Evolutionary conservation across 1,140 invertebrate genomes (phyloP).

Genomic region (Agrypnia vestita): DNA sequence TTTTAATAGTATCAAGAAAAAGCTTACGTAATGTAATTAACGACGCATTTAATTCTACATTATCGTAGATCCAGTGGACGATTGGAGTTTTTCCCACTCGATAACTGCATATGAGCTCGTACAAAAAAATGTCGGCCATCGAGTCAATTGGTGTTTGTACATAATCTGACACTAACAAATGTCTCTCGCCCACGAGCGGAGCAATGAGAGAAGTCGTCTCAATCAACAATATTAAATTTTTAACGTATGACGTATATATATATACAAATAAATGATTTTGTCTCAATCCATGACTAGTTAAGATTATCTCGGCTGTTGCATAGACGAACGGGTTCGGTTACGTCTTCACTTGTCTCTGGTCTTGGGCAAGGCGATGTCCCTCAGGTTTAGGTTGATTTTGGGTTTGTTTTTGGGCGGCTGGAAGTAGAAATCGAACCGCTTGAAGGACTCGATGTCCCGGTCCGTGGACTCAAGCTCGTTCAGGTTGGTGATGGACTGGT

Average conservation of each 20-base stretch:
- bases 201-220: not conserved
- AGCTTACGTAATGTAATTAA: not conserved
- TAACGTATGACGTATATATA: not conserved
- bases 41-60: not conserved
- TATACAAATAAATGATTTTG: not conserved
- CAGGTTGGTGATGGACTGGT: constrained; percentile 65
- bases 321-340: too few relatives aligned
- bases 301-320: too few relatives aligned
- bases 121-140: too few relatives aligned
- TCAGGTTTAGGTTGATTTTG: constrained; percentile 56
- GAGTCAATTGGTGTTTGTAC: too few relatives aligned
- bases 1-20: not conserved
- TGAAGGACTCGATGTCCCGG: constrained; percentile 67
- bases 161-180: too few relatives aligned
- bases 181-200: too few relatives aligned
- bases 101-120: too few relatives aligned
- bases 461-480: constrained; percentile 65
- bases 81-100: not conserved
- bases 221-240: too few relatives aligned
- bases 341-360: constrained; percentile 40
- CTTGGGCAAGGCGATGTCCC: constrained; percentile 52
- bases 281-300: not conserved
- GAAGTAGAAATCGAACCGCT: constrained; percentile 67
- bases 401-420: constrained; percentile 66
- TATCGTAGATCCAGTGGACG: not conserved